Evolutionary conservation across 2,113 vertebrate genomes (phyloP).

Genomic region (Tupaia chinensis): DNA sequence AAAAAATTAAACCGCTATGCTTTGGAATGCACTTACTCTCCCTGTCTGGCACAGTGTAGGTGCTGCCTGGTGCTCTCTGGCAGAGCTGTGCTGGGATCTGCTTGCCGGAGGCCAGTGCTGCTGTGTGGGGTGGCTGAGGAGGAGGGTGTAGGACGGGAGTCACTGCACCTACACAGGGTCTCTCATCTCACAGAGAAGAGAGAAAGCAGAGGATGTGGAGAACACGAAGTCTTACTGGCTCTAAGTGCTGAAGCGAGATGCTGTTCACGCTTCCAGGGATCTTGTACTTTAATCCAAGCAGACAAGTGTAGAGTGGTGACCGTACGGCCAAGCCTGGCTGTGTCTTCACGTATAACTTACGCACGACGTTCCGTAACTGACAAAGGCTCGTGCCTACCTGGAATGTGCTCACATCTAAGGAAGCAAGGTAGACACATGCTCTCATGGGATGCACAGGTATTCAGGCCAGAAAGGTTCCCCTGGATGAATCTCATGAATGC

Average conservation of each 20-base stretch:
- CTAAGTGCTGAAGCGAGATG: background rate
- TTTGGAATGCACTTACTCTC: background rate
- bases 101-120: too few relatives aligned
- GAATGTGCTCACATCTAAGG: background rate
- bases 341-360: background rate
- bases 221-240: background rate
- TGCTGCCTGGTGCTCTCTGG: background rate
- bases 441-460: background rate
- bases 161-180: background rate
- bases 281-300: background rate
- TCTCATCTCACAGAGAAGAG: background rate
- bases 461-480: background rate
- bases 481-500: background rate
- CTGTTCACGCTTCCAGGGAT: background rate
- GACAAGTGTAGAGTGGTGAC: background rate
- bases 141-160: too few relatives aligned
- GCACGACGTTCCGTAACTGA: background rate
- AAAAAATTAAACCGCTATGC: background rate
- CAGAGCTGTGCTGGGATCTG: background rate
- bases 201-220: background rate
- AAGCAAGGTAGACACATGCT: background rate
- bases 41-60: background rate
- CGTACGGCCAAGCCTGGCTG: background rate
- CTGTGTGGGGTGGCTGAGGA: too few relatives aligned
- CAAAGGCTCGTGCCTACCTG: background rate